Evolutionary conservation across 1,140 invertebrate genomes (phyloP).

Genomic region (Brachystomella parvula): DNA sequence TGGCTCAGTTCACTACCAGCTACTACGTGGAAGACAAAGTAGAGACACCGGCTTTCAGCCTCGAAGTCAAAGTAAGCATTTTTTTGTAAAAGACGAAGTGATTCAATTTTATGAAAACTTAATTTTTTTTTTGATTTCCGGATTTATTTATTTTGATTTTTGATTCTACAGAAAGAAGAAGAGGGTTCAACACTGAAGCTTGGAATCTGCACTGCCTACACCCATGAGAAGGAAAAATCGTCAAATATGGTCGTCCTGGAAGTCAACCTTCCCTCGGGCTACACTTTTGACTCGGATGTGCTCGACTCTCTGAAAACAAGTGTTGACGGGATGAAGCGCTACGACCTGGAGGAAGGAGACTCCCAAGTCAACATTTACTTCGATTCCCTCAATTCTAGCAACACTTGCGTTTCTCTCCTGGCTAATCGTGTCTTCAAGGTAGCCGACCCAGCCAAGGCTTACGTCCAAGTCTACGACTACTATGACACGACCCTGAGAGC

Average conservation of each 20-base stretch:
- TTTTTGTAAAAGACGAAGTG: neutral
- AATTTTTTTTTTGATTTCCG: neutral
- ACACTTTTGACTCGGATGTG: slow-evolving; percentile 55
- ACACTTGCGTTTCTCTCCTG: slow-evolving; percentile 47
- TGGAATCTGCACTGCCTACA: slow-evolving; percentile 13
- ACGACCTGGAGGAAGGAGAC: slow-evolving; percentile 47
- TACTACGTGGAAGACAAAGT: slow-evolving; percentile 80
- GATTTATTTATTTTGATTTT: neutral
- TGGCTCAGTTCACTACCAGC: slow-evolving; percentile 70
- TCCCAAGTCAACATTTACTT: slow-evolving; percentile 72
- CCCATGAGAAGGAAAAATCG: slow-evolving; percentile 30
- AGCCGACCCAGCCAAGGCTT: slow-evolving; percentile 71
- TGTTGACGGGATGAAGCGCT: slow-evolving; percentile 1
- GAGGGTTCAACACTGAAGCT: slow-evolving; percentile 10
- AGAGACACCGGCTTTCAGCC: slow-evolving; percentile 8
- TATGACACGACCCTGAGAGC: slow-evolving; percentile 69
- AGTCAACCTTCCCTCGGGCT: slow-evolving; percentile 72
- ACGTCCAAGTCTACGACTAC: slow-evolving; percentile 80
- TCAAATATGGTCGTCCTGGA: slow-evolving; percentile 87
- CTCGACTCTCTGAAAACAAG: neutral
- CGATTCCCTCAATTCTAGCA: slow-evolving; percentile 49
- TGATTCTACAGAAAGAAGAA: slow-evolving; percentile 7
- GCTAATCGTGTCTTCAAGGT: slow-evolving; percentile 75
- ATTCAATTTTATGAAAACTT: too few species aligned
- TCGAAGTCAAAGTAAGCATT: slow-evolving; percentile 13